phyloP scores from a whole-genome alignment of 92 coral and sea anemone species.

The Palythoa grandis region DNA sequence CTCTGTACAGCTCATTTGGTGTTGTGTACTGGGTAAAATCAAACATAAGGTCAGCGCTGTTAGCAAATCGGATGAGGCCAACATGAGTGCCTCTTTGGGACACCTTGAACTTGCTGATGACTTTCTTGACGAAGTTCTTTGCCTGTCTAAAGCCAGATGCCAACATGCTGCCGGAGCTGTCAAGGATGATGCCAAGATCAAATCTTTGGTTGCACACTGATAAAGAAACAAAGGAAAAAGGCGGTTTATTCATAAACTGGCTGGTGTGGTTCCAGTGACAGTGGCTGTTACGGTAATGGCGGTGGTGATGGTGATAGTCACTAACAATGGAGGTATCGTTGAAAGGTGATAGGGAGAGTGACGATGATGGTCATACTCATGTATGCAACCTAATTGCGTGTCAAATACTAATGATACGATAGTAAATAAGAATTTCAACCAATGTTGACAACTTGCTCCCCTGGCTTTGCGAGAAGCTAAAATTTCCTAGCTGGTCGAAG shows the following conservation, averaged over 20 bases:
- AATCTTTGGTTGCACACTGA: slow-evolving; percentile 82
- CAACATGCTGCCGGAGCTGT: slow-evolving; percentile 73
- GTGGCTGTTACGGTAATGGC: no score
- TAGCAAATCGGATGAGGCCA: slow-evolving; percentile 31
- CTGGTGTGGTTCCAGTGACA: no score
- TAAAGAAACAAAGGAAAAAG: not conserved
- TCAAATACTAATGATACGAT: no score
- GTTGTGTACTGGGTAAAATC: slow-evolving; percentile 18
- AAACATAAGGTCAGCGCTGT: slow-evolving; percentile 8
- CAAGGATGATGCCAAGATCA: slow-evolving; percentile 74
- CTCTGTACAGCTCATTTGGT: not conserved
- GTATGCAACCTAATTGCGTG: no score
- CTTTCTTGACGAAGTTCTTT: slow-evolving; percentile 66
- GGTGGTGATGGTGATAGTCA: no score
- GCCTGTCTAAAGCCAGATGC: slow-evolving; percentile 64
- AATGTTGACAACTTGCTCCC: not conserved
- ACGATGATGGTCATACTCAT: no score
- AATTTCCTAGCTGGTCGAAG: no score
- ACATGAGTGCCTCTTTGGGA: slow-evolving; percentile 22
- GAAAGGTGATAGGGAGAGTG: no score
- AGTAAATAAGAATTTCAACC: not conserved
- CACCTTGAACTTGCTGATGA: slow-evolving; percentile 2
- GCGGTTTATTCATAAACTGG: not conserved
- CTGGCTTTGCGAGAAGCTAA: no score
- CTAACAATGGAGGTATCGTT: no score